Percentiles rank a stretch among this genome's conserved stretches.
phyloP scores from a whole-genome alignment of 2,888 invertebrate species.

The Patella caerulea region DNA sequence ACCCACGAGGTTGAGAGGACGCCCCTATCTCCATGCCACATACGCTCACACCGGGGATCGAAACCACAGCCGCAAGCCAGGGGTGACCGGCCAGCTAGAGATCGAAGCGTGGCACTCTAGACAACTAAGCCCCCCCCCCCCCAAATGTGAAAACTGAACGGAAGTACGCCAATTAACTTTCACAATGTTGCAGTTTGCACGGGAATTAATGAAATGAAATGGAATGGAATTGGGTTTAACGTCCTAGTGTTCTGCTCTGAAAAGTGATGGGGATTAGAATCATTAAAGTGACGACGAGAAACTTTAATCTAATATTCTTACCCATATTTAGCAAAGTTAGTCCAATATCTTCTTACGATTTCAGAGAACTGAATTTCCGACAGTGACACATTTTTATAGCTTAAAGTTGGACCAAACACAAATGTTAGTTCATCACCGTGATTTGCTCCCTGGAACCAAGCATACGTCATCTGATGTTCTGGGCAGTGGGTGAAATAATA shows the following conservation, averaged over 20 bases:
- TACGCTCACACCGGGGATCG: no score
- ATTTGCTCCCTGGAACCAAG: conserved; percentile 29
- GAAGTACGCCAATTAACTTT: no score
- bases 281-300: not conserved
- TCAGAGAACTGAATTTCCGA: conserved; percentile 84
- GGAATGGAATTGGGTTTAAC: no score
- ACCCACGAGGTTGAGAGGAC: no score
- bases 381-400: not conserved
- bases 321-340: conserved; percentile 95
- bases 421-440: conserved; percentile 28
- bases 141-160: no score
- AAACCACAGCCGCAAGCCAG: no score
- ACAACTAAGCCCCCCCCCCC: no score
- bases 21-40: no score
- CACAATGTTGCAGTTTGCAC: no score
- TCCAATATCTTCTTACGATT: conserved; percentile 92
- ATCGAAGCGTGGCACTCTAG: no score
- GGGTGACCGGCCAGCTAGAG: no score
- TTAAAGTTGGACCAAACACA: conserved; percentile 70
- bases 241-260: not conserved
- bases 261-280: not conserved
- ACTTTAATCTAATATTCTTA: conserved; percentile 69
- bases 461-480: not conserved
- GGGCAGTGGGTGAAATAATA: conserved; percentile 29
- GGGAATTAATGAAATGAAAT: no score